phyloP scores from a whole-genome alignment of 2,797 vertebrate genomes.

The Crenuchus spilurus region DNA sequence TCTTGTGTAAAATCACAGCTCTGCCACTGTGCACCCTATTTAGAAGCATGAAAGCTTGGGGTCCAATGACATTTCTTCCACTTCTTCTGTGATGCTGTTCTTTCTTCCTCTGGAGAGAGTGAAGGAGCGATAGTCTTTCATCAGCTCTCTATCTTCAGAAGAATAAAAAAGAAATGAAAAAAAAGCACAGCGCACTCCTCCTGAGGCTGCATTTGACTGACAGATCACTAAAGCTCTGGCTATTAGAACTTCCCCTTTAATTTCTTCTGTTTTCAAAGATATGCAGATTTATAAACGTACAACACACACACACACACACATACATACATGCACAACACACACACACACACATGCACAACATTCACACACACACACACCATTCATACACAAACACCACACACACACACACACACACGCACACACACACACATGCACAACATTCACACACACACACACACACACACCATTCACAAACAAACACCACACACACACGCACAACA shows the following conservation, averaged over 20 bases:
- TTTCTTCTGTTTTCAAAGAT: conserved; percentile 14
- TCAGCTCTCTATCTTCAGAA: conserved; percentile 1
- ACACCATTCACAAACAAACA: too few species aligned
- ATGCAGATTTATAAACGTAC: background rate
- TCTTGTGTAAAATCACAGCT: too few species aligned
- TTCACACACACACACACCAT: too few species aligned
- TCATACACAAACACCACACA: background rate
- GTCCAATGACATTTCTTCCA: background rate
- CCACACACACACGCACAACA: background rate
- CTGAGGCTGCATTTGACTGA: background rate
- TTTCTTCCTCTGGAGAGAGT: background rate
- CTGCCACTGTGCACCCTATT: too few species aligned
- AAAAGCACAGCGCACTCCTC: background rate
- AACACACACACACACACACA: background rate
- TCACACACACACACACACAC: background rate
- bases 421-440: background rate
- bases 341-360: too few species aligned
- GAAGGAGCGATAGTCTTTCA: conserved; percentile 11
- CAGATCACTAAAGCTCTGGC: background rate
- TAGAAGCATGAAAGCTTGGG: background rate
- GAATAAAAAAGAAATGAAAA: background rate
- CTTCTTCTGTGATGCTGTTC: too few species aligned
- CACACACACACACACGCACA: background rate
- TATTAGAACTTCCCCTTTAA: conserved; percentile 11
- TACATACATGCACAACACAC: background rate